These are phyloP conservation scores for Masticophis lateralis DNA, from an alignment of 2,797 vertebrate species.

Conservation along the genomic window DNA sequence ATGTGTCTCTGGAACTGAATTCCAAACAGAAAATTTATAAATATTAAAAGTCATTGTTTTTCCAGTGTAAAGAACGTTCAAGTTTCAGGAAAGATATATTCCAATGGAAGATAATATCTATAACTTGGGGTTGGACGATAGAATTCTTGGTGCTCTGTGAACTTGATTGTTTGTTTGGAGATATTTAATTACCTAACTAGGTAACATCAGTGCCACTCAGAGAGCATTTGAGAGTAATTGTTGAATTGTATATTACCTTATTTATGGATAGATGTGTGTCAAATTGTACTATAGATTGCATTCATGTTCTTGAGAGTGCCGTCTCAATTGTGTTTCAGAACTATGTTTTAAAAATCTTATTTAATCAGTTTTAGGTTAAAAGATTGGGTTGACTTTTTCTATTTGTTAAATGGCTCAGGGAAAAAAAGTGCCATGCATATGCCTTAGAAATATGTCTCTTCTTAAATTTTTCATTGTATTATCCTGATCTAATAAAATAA, in stretches of 20 bases:
- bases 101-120: neutral
- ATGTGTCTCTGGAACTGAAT: neutral
- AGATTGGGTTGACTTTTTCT: neutral
- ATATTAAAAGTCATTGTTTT: neutral
- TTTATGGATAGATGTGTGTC: neutral
- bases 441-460: neutral
- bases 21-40: neutral
- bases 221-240: neutral
- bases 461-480: neutral
- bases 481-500: neutral
- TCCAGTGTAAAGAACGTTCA: neutral
- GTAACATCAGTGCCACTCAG: neutral
- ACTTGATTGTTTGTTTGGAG: neutral
- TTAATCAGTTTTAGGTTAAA: neutral
- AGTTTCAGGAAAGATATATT: neutral
- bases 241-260: neutral
- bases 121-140: neutral
- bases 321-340: neutral
- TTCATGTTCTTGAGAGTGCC: neutral
- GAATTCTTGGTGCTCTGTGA: neutral
- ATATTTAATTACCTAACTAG: neutral
- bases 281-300: neutral
- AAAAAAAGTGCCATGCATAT: neutral
- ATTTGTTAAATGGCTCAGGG: neutral
- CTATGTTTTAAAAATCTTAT: neutral